These are phyloP conservation scores for Acronicta psi DNA, from an alignment of 2,888 invertebrate genomes.

Conservation along the genomic window DNA sequence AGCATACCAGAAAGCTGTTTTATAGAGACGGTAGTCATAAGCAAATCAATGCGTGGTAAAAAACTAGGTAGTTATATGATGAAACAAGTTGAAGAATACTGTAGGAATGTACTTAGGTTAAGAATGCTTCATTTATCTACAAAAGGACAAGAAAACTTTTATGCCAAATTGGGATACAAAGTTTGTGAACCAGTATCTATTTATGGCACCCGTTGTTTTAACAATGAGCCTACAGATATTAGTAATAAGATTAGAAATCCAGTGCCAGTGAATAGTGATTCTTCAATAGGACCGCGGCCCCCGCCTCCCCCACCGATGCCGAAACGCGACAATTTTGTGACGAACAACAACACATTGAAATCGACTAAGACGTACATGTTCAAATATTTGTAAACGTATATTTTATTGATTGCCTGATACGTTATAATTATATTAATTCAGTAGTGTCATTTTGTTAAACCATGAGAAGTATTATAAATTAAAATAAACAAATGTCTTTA, in stretches of 20 bases:
- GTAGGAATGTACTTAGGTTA: slow-evolving; percentile 89
- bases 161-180: slow-evolving; percentile 92
- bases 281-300: slow-evolving; percentile 57
- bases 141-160: slow-evolving; percentile 93
- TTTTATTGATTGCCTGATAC: background rate
- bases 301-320: slow-evolving; percentile 84
- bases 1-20: slow-evolving; percentile 92
- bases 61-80: slow-evolving; percentile 94
- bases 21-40: slow-evolving; percentile 95
- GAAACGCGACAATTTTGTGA: slow-evolving; percentile 58
- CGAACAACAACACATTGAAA: slow-evolving; percentile 64
- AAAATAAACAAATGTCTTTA: background rate
- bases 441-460: background rate
- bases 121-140: slow-evolving; percentile 92
- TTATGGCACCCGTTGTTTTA: slow-evolving; percentile 85
- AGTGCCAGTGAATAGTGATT: slow-evolving; percentile 60
- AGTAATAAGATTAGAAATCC: slow-evolving; percentile 59
- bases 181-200: slow-evolving; percentile 92
- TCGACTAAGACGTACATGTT: slow-evolving; percentile 81
- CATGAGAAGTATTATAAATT: background rate
- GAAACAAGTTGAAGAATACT: slow-evolving; percentile 93
- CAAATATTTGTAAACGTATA: slow-evolving; percentile 72
- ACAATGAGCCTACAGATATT: slow-evolving; percentile 45
- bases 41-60: slow-evolving; percentile 91
- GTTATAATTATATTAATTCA: background rate